Conservation (phyloP, 2,888 invertebrate species). For the Platycheirus albimanus region DNA sequence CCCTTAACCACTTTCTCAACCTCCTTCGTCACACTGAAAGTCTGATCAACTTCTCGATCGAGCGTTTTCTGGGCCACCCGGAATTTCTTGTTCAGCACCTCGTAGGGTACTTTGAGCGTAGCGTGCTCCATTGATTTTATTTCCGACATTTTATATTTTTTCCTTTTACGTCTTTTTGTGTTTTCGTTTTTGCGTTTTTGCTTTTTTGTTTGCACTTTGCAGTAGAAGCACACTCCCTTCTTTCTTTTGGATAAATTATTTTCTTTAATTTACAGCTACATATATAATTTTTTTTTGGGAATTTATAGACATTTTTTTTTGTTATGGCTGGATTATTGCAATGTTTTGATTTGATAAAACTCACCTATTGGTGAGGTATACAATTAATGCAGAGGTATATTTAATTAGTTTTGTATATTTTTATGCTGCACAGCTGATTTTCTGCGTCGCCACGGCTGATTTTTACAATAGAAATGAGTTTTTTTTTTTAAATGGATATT, state of each 20-base stretch:
- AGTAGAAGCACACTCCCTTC: conserved; percentile 46
- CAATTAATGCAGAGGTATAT: background rate
- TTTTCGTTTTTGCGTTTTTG: conserved; percentile 15
- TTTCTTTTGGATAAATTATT: conserved; percentile 26
- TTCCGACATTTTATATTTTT: conserved; percentile 89
- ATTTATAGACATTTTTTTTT: conserved; percentile 6
- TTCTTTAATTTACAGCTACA: conserved; percentile 61
- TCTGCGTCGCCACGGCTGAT: conserved; percentile 70
- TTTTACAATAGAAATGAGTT: conserved; percentile 50
- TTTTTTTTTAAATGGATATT: conserved; percentile 5
- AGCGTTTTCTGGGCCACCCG: conserved; percentile 96
- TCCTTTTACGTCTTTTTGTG: conserved; percentile 4
- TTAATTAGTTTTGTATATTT: conserved; percentile 50
- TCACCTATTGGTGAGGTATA: background rate
- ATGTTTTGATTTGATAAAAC: background rate
- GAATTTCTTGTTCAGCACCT: conserved; percentile 98
- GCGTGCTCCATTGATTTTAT: conserved; percentile 97
- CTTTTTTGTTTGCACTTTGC: conserved; percentile 8
- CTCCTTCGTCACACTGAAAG: conserved; percentile 89
- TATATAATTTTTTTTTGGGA: conserved; percentile 8
- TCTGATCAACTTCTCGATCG: conserved; percentile 95
- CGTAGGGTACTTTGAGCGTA: conserved; percentile 98
- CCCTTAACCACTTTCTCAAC: conserved; percentile 84
- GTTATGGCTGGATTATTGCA: background rate
- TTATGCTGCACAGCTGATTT: conserved; percentile 69